Conservation (phyloP, 2,797 vertebrate genomes). For the Phataginus tetradactyla region DNA sequence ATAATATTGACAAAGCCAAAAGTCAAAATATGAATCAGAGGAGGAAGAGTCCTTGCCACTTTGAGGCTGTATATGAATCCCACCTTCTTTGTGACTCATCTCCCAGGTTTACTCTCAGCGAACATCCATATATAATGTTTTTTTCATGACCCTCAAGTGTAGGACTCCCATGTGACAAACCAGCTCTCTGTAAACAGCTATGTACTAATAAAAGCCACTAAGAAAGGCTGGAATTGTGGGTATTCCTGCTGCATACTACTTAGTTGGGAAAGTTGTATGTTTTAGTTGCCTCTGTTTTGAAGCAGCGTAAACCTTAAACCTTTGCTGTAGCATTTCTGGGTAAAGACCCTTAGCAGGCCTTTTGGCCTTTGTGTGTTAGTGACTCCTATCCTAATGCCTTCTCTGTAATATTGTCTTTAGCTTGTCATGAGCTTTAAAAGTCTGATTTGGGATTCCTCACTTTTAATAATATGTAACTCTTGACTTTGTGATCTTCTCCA, state of each 20-base stretch:
- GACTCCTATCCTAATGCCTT: background rate
- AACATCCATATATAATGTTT: background rate
- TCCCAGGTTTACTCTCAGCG: background rate
- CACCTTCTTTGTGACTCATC: background rate
- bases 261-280: conserved; percentile 22
- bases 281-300: conserved; percentile 30
- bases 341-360: background rate
- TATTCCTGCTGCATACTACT: background rate
- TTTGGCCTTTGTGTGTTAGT: background rate
- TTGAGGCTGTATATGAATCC: background rate
- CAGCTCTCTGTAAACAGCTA: conserved; percentile 23
- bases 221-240: conserved; percentile 1
- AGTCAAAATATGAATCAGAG: background rate
- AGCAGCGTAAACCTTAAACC: conserved; percentile 20
- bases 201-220: conserved; percentile 19
- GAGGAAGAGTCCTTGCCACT: background rate
- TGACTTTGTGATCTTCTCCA: background rate
- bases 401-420: background rate
- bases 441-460: conserved; percentile 33
- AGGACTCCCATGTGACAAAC: background rate
- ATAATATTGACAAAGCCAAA: conserved; percentile 17
- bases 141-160: conserved; percentile 14
- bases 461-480: conserved; percentile 9
- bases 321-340: background rate
- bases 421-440: background rate